Evolutionary conservation across 2,888 invertebrate species (phyloP).

Genomic region (Chrysodeixis includens): DNA sequence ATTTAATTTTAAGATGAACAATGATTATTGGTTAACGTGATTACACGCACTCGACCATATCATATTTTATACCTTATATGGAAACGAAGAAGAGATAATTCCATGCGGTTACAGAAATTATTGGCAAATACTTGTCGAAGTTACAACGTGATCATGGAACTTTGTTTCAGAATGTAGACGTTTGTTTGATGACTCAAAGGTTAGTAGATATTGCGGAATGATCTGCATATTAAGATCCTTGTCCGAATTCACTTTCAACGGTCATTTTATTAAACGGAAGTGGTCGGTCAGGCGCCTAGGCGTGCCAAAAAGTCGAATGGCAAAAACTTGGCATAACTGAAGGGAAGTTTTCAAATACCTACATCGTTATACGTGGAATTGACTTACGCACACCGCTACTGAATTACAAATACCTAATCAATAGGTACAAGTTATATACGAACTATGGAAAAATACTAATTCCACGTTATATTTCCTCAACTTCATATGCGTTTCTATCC

Average conservation of each 20-base stretch:
- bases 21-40: constrained; percentile 55
- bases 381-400: not conserved
- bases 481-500: not conserved
- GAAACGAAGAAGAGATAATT: constrained; percentile 40
- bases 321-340: not conserved
- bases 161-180: constrained; percentile 37
- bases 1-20: constrained; percentile 55
- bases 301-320: too few relatives aligned
- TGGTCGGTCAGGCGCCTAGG: constrained; percentile 20
- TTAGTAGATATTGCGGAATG: constrained; percentile 37
- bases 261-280: constrained; percentile 42
- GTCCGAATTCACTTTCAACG: constrained; percentile 46
- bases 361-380: not conserved
- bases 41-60: constrained; percentile 42
- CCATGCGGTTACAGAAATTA: constrained; percentile 27
- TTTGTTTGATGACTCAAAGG: constrained; percentile 46
- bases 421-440: not conserved
- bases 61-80: constrained; percentile 53
- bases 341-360: not conserved
- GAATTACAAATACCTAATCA: constrained; percentile 1
- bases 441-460: constrained; percentile 1
- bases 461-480: not conserved
- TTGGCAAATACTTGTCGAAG: constrained; percentile 31
- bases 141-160: constrained; percentile 28
- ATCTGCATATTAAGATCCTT: constrained; percentile 32